A percentile compares a stretch with the other conserved stretches of the same genome.
These are phyloP conservation scores for Hydriomena furcata DNA, from an alignment of 2,888 invertebrate genomes.

Conservation along the genomic window DNA sequence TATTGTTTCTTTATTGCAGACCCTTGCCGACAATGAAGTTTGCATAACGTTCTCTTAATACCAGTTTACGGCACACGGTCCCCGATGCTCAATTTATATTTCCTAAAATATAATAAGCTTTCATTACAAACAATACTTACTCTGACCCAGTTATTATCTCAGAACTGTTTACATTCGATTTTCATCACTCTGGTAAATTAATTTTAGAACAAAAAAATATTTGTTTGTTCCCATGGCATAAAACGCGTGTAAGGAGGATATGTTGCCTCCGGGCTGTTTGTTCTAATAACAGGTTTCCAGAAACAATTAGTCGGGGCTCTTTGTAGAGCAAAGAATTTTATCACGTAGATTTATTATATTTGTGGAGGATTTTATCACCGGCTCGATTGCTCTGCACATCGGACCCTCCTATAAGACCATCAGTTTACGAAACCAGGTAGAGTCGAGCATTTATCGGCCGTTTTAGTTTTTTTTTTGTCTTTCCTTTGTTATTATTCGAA, in stretches of 20 bases:
- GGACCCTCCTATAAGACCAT: slow-evolving; percentile 45
- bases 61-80: slow-evolving; percentile 46
- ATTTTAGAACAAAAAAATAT: slow-evolving; percentile 38
- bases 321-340: slow-evolving; percentile 71
- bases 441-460: slow-evolving; percentile 72
- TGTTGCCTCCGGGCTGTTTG: slow-evolving; percentile 52
- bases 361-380: slow-evolving; percentile 73
- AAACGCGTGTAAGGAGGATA: slow-evolving; percentile 35
- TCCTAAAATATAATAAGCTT: slow-evolving; percentile 33
- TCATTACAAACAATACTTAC: slow-evolving; percentile 36
- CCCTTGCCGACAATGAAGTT: slow-evolving; percentile 62
- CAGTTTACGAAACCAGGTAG: slow-evolving; percentile 65
- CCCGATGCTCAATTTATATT: slow-evolving; percentile 46
- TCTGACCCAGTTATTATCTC: slow-evolving; percentile 39
- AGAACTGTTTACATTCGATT: slow-evolving; percentile 46
- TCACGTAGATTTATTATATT: slow-evolving; percentile 79
- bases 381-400: slow-evolving; percentile 52
- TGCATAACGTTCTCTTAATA: slow-evolving; percentile 61
- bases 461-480: slow-evolving; percentile 81
- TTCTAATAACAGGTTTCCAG: slow-evolving; percentile 70
- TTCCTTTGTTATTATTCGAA: slow-evolving; percentile 74
- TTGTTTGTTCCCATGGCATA: slow-evolving; percentile 49
- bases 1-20: slow-evolving; percentile 67
- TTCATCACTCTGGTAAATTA: slow-evolving; percentile 40
- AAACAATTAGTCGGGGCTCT: slow-evolving; percentile 75